phyloP scores from a whole-genome alignment of 2,888 invertebrate genomes.

The Embidobia sp. region DNA sequence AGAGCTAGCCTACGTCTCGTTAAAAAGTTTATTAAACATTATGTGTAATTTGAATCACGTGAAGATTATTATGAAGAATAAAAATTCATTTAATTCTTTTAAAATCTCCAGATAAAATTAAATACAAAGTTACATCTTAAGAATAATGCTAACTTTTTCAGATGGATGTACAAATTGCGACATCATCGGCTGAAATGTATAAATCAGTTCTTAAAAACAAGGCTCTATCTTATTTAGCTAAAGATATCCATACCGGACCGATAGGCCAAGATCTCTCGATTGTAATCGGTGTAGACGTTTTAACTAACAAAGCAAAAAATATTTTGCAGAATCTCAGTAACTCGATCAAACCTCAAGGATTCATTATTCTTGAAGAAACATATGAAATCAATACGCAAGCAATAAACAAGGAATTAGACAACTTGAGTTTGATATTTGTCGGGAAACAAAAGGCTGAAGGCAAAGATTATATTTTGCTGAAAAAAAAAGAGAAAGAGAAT shows the following conservation, averaged over 20 bases:
- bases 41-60: no score
- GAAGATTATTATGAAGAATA: no score
- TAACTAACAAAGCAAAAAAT: conserved; percentile 83
- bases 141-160: no score
- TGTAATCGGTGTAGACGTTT: conserved; percentile 86
- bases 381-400: conserved; percentile 70
- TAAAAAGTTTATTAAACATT: no score
- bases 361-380: conserved; percentile 89
- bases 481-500: conserved; percentile 82
- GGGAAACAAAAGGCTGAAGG: conserved; percentile 86
- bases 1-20: no score
- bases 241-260: conserved; percentile 84
- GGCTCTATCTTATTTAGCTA: conserved; percentile 85
- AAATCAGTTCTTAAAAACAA: conserved; percentile 83
- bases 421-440: conserved; percentile 83
- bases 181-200: conserved; percentile 84
- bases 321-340: conserved; percentile 84
- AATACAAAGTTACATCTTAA: no score
- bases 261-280: conserved; percentile 88
- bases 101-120: no score
- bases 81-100: no score
- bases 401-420: conserved; percentile 68
- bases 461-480: conserved; percentile 86
- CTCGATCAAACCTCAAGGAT: conserved; percentile 87
- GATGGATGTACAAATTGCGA: conserved; percentile 84